Conservation (phyloP, 2,113 vertebrate species). For the Oryzias celebensis region DNA sequence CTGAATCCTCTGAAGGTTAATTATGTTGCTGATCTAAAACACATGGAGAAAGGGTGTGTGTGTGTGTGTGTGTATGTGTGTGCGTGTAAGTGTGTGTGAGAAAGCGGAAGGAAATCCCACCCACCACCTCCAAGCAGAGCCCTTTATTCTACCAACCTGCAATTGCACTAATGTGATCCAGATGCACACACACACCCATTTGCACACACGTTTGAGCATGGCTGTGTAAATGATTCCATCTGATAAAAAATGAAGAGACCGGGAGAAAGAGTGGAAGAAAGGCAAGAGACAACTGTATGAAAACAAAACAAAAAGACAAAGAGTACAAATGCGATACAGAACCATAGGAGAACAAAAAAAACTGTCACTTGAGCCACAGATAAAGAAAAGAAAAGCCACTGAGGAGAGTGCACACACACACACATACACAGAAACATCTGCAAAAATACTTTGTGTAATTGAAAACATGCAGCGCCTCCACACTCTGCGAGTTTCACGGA, state of each 20-base stretch:
- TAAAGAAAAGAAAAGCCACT: neutral
- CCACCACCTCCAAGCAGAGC: conserved; percentile 86
- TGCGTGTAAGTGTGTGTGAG: conserved; percentile 42
- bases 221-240: conserved; percentile 90
- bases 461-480: conserved; percentile 61
- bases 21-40: conserved; percentile 81
- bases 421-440: conserved; percentile 35
- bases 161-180: conserved; percentile 89
- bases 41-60: conserved; percentile 43
- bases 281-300: conserved; percentile 7
- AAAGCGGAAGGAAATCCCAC: conserved; percentile 94
- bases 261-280: conserved; percentile 3
- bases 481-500: conserved; percentile 56
- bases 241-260: conserved; percentile 70
- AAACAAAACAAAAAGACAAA: neutral
- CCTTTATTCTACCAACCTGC: conserved; percentile 93
- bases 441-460: conserved; percentile 62
- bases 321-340: neutral
- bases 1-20: conserved; percentile 77
- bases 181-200: conserved; percentile 77
- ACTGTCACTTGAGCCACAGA: neutral
- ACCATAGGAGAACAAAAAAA: neutral
- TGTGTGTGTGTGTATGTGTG: conserved; percentile 23
- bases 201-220: conserved; percentile 78
- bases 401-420: conserved; percentile 21